Evolutionary conservation across 1,140 invertebrate genomes (phyloP), one percentile per base, ranked within the genome.

Genomic region (Conopomorpha cramerella): DNA sequence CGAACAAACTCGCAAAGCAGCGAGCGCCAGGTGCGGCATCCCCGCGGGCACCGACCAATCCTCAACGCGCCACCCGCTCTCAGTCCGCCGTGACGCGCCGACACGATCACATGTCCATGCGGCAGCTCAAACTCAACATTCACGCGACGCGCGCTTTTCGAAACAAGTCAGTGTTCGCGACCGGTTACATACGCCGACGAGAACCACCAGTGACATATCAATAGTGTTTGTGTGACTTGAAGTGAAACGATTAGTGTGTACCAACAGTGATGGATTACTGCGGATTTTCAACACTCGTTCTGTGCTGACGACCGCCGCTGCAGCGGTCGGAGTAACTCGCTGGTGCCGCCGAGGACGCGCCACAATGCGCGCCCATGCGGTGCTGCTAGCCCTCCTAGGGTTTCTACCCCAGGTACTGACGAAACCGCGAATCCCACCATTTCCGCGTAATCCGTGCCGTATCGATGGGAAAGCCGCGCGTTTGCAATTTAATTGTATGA

Each of bases 201-300:
- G n/a, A n/a, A 57, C 2, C 8, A 64, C 53, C 55, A 59, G 65
- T 70, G 68, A 73, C 67, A 68, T 59, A 63, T 65, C 51, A 34
- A 52, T 52, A 50, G n/a, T n/a, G n/a, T n/a, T 72, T 66, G 56
- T 73, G 70, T 71, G 66, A 71, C 65, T 67, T 56, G 40, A 51
- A 70, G 70, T 74, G 70, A n/a, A n/a, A n/a, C n/a, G n/a, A n/a
- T 67, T 59, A 67, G 65, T 74, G 66, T 52, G 64, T 73, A 63
- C 66, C n/a, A n/a, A n/a, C 39, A 61, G 63, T 72, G 55, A 74
- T 74, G 70, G 70, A 74, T 74, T 72, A 63, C 66, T 60, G 53
- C 52, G 49, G 55, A 55, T 53, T 52, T n/a, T n/a, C n/a, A n/a
- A n/a, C n/a, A n/a, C n/a, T n/a, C n/a, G n/a, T n/a, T 48, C 46